Conservation (phyloP, 2,113 vertebrate species). For the Crotalus tigris region DNA sequence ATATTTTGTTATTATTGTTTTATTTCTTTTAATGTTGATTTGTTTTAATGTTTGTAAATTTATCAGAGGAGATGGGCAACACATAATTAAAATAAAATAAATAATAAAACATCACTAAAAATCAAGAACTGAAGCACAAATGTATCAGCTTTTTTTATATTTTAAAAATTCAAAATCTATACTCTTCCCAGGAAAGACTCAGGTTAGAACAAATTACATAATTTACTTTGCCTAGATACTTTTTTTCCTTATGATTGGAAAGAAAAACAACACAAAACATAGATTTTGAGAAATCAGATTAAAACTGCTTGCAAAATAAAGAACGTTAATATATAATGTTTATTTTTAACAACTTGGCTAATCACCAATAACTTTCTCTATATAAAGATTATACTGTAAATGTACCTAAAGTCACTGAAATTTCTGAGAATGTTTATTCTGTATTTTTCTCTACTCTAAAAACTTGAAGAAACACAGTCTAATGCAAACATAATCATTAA, state of each 20-base stretch:
- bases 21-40: neutral
- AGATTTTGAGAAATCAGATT: neutral
- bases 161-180: neutral
- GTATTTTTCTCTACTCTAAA: neutral
- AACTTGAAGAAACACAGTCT: neutral
- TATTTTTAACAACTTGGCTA: neutral
- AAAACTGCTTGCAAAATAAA: neutral
- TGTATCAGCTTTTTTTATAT: neutral
- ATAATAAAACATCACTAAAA: neutral
- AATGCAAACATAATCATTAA: neutral
- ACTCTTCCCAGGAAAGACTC: neutral
- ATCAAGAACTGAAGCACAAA: neutral
- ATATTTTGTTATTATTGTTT: neutral
- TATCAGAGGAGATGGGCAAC: neutral
- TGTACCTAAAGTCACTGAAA: neutral
- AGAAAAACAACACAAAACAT: neutral
- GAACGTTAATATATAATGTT: neutral
- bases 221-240: neutral
- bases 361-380: neutral
- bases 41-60: neutral
- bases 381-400: neutral
- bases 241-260: neutral
- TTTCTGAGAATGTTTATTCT: neutral
- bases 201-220: no score
- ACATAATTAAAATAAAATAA: neutral